A percentile compares a stretch with the other conserved stretches of the same genome.
These are phyloP conservation scores for Semicossyphus pulcher DNA, from an alignment of 2,113 vertebrate genomes.

Conservation along the genomic window DNA sequence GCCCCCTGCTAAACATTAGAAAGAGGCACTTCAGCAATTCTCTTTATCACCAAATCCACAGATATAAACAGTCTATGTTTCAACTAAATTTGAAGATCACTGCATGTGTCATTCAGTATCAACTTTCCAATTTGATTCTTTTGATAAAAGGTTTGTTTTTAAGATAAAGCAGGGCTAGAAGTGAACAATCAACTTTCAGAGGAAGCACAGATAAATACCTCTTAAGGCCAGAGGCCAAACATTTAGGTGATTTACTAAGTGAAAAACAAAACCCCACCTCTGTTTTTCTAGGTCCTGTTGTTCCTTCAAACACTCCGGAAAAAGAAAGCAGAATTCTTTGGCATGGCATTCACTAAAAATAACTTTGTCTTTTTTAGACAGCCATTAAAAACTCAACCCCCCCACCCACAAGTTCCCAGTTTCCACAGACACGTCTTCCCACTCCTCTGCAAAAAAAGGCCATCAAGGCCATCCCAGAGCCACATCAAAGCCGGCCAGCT, in stretches of 20 bases:
- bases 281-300: slow-evolving; percentile 66
- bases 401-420: slow-evolving; percentile 42
- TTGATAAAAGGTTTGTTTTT: not conserved
- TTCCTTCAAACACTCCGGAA: slow-evolving; percentile 59
- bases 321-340: slow-evolving; percentile 61
- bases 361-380: slow-evolving; percentile 66
- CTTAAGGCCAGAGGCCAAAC: slow-evolving; percentile 37
- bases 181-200: slow-evolving; percentile 17
- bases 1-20: no score
- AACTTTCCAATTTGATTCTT: no score
- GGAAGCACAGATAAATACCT: slow-evolving; percentile 46
- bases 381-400: slow-evolving; percentile 57
- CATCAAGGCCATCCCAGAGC: slow-evolving; percentile 76
- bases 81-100: no score
- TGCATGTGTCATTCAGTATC: no score
- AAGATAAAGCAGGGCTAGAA: not conserved
- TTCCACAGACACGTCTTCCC: slow-evolving; percentile 66
- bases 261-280: slow-evolving; percentile 59
- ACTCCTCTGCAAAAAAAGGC: slow-evolving; percentile 62
- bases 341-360: slow-evolving; percentile 73
- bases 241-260: slow-evolving; percentile 24
- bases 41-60: no score
- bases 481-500: slow-evolving; percentile 80
- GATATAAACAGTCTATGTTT: no score
- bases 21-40: no score